Evolutionary conservation across 2,888 invertebrate species (phyloP).

Genomic region (Julus scandinavius): DNA sequence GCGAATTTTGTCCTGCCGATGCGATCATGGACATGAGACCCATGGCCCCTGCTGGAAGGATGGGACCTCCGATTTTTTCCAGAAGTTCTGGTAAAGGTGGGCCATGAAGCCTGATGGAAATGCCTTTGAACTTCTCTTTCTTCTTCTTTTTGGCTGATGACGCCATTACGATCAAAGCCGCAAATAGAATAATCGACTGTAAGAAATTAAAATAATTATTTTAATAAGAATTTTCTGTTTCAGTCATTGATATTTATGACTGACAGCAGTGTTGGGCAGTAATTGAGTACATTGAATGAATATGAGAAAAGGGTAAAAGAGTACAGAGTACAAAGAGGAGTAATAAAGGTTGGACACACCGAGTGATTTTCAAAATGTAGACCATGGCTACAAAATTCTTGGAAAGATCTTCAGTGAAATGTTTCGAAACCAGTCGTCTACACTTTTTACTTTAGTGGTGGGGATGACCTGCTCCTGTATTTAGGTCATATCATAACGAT

Average conservation of each 20-base stretch:
- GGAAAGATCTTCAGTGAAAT: no score
- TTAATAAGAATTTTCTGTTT: no score
- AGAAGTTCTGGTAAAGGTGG: slow-evolving; percentile 51
- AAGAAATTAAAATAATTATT: neutral
- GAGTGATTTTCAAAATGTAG: neutral
- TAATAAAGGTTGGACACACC: no score
- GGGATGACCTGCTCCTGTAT: neutral
- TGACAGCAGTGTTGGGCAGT: no score
- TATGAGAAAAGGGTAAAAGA: no score
- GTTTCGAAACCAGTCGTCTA: no score
- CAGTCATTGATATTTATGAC: neutral
- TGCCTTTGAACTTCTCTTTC: slow-evolving; percentile 48
- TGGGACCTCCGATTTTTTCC: slow-evolving; percentile 45
- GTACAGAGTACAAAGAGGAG: no score
- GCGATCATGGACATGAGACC: slow-evolving; percentile 30
- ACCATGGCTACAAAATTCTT: neutral
- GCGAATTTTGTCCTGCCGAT: neutral
- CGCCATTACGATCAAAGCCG: neutral
- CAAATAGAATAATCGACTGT: slow-evolving; percentile 12
- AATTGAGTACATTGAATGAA: neutral
- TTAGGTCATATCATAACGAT: neutral
- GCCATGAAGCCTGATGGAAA: neutral
- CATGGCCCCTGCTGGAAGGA: slow-evolving; percentile 9
- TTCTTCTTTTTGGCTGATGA: slow-evolving; percentile 49
- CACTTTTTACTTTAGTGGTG: no score